Evolutionary conservation across 2,797 vertebrate species (phyloP), one percentile per base, ranked within the genome.

Genomic region (Syndactyla subalaris): DNA sequence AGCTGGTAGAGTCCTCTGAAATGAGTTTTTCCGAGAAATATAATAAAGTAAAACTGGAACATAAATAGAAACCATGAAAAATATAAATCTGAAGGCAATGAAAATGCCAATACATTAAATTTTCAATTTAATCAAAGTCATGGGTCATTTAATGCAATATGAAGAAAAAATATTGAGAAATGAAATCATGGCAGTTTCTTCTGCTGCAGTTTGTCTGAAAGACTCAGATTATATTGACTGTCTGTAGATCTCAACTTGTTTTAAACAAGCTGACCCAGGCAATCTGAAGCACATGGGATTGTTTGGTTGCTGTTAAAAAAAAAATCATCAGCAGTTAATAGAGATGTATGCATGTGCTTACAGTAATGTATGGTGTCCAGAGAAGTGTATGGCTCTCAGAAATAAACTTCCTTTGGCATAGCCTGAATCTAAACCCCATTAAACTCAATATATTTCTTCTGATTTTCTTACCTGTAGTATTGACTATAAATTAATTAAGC

Each of bases 121-220:
- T 96, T 97, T 89, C 93, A 96, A 94, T 96, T 95, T 95, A 94
- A 96, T 94, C 90, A 96, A 73, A 92, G 80, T 95, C 67, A 73
- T 66, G 75, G 84, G 66, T 92, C 93, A 94, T 95, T 96, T 95
- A 95, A 94, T 82, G 70, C 43, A 75, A 91, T 91, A 92, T 87
- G 58, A 94, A 96, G 87, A 71, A 92, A 95, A 96, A 95, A 45
- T 54, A 89, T 54, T 12, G 41, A 39, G 68, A 95, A 97, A 94
- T 62, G n/a, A 68, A 70, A 95, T 75, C 36, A 84, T 2, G 41
- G 46, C 54, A 85, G 34, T 80, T 94, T 67, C 26, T 68, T 91
- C 67, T 55, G 12, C 66, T 76, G 58, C 58, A 55, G 20, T 93
- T 94, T 83, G n/a, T 89, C 72, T 74, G 41, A 85, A 87, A 61